Base-by-base conservation (phyloP, 1,140 invertebrate species). In the Drosophila persimilis region DNA sequence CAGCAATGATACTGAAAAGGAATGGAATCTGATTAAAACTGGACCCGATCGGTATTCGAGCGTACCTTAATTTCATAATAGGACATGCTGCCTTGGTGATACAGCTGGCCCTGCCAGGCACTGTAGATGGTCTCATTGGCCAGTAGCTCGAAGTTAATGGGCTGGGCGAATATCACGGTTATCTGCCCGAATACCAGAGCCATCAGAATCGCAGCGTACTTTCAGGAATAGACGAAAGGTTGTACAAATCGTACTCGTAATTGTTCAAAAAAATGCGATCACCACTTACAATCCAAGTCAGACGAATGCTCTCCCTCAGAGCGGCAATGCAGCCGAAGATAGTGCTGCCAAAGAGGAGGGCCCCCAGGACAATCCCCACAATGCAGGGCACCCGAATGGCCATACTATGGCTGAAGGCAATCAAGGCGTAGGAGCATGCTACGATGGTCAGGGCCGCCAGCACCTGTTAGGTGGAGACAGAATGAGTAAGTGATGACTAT, bases 331-430 rank as follows among this genome's bases (percentile, higher is more conserved):
- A 89, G 3, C 89, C 89, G 9, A 85, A 72, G 13, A 90, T 75
- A 11, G 85, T 90, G 53, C 77, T 77, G n/a, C 69, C 53, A 31
- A 90, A 90, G 17, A 90, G 45, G 43, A 90, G 46, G 2, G 67
- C 54, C 6, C 81, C 83, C 26, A 90, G 41, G 15, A 81, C 77
- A 4, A 90, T 76, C 20, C 85, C 83, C 50, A 90, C 11, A 17
- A 90, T 90, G 45, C 89, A 90, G 44, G 89, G 89, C 44, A 90
- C 50, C 4, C 77, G 69, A 17, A 90, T 85, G 47, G 81, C 85
- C 35, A 64, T 6, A 43, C 79, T 89, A 8, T 70, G 66, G 15
- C 54, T 60, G 17, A 88, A 76, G 8, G 66, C 51, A 13, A 79
- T 73, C 50, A 90, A 24, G 20, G 85, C 70, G 48, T 89, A 90